phyloP scores from a whole-genome alignment of 2,113 vertebrate species.

The Eolophus roseicapilla region DNA sequence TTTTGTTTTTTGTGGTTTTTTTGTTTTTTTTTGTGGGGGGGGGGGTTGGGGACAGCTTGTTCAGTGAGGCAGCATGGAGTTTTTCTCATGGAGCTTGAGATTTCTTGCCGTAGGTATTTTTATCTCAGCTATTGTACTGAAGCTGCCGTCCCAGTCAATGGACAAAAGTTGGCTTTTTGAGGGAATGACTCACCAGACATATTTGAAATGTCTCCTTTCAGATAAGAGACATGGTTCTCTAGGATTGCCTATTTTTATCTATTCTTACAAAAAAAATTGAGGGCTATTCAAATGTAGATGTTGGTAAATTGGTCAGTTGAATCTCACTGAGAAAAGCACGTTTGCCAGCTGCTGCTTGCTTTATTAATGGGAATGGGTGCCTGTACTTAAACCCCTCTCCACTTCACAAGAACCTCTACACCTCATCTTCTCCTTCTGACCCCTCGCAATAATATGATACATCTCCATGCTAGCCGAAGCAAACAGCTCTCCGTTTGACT shows the following conservation, averaged over 20 bases:
- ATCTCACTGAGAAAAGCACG: not conserved
- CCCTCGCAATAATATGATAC: not conserved
- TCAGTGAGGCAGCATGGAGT: not conserved
- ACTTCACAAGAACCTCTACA: fast-evolving
- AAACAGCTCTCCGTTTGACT: fast-evolving
- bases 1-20: not conserved
- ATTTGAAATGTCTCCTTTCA: not conserved
- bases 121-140: not conserved
- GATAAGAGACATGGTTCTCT: not conserved
- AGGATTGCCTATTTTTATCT: not conserved
- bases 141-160: not conserved
- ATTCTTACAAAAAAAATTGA: not conserved
- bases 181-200: not conserved
- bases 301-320: not conserved
- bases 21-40: not conserved
- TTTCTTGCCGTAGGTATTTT: not conserved
- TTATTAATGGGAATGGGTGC: not conserved
- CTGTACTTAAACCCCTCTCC: fast-evolving
- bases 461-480: fast-evolving
- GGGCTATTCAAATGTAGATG: not conserved
- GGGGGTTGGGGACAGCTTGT: too few relatives aligned
- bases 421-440: fast-evolving
- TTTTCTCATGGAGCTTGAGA: not conserved
- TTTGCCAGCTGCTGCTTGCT: not conserved
- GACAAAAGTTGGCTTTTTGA: not conserved